Base-by-base conservation (phyloP, 1,140 invertebrate species). In the Drosophila grimshawi region DNA sequence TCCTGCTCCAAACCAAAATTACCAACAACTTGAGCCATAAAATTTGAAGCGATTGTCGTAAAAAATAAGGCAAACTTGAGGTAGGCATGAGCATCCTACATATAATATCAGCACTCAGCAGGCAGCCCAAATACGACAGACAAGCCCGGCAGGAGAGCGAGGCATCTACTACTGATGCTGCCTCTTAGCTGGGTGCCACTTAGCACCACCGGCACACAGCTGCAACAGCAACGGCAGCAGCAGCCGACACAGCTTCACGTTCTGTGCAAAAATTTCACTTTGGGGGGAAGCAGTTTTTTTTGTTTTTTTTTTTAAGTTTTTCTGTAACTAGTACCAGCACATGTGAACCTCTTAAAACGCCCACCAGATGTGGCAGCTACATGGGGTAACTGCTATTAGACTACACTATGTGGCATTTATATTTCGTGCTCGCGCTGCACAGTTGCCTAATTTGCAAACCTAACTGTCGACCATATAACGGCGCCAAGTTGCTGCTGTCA, bases 1-100 rank as follows among this genome's bases (percentile, higher is more conserved):
- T 19, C 19, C 19, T 19, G 70, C 55, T 64, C 56, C 70, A 48
- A 73, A 72, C 78, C 19, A 68, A 80, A 88, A 88, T 89, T 85
- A 79, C 78, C 78, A 81, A 68, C 83, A 86, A 77, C 78, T 79
- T 76, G 57, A 90, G 78, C 78, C 85, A 89, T 89, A 89, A 89
- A 88, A 89, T 81, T 89, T 76, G 71, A 89, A 89, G 76, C 80
- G 80, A 77, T 85, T 72, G 77, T 74, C 74, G 71, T 86, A 81
- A 81, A 80, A 57, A 78, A 64, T 56, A 62, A 67, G 53, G 81
- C 68, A 68, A 68, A 62, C 66, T 67, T 63, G 60, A 62, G 48
- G 39, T 62, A 59, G 55, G 63, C 55, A 70, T 32, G 39, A 41
- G 35, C 49, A 19, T 11, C 56, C 57, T 37, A 41, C 65, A 61